Percentiles rank a stretch among this genome's conserved stretches.
Evolutionary conservation across 2,113 vertebrate species (phyloP).

Genomic region (Pipra filicauda): DNA sequence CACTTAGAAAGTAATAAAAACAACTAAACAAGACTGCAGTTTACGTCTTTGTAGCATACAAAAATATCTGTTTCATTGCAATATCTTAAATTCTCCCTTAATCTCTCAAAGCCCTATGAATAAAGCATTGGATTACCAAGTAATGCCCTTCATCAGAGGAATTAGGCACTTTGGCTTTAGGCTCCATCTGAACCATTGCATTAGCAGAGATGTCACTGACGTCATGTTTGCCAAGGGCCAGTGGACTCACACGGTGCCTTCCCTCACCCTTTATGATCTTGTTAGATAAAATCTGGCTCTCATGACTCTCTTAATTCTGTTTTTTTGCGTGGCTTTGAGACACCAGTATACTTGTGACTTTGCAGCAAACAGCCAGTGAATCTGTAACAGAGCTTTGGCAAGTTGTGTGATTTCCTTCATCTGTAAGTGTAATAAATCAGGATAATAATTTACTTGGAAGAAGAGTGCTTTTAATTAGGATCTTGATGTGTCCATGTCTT

Average conservation of each 20-base stretch:
- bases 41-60: neutral
- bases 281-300: neutral
- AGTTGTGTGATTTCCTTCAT: neutral
- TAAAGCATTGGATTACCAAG: conserved; percentile 57
- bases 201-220: conserved; percentile 7
- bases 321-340: neutral
- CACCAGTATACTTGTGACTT: neutral
- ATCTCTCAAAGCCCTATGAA: conserved; percentile 46
- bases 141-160: conserved; percentile 53
- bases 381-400: neutral
- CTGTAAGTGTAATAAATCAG: neutral
- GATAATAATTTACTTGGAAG: neutral
- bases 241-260: neutral
- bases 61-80: conserved; percentile 46
- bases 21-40: neutral
- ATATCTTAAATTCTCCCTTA: conserved; percentile 45
- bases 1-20: neutral
- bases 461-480: neutral
- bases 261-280: neutral
- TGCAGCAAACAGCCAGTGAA: neutral
- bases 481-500: neutral
- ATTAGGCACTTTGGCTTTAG: conserved; percentile 50
- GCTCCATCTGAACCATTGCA: neutral
- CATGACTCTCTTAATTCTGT: neutral
- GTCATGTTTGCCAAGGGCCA: conserved; percentile 13